These are phyloP conservation scores for Mastomys coucha DNA, from an alignment of 2,113 vertebrate genomes.

Conservation along the genomic window DNA sequence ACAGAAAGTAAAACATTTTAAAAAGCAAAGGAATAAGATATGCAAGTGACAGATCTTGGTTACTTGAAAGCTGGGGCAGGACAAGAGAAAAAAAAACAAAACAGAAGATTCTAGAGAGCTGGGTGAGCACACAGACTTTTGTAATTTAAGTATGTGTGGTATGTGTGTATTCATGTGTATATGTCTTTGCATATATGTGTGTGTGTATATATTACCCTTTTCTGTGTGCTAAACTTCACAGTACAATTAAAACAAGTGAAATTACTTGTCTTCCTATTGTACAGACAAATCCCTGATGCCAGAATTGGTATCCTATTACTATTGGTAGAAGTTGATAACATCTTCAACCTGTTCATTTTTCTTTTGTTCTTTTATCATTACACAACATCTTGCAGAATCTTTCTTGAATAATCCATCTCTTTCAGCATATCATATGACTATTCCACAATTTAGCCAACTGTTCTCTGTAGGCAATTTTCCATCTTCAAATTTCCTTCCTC, in stretches of 20 bases:
- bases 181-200: not conserved
- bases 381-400: not conserved
- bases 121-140: not conserved
- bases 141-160: not conserved
- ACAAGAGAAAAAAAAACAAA: not conserved
- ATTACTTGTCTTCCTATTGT: not conserved
- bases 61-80: not conserved
- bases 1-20: constrained; percentile 56
- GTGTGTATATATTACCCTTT: not conserved
- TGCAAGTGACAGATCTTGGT: constrained; percentile 21
- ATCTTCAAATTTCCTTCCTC: not conserved
- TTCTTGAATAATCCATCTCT: not conserved
- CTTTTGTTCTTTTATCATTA: constrained; percentile 27
- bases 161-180: not conserved
- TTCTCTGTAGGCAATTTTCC: not conserved
- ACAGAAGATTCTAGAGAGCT: not conserved
- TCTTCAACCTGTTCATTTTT: not conserved
- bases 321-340: not conserved
- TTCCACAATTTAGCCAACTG: constrained; percentile 36
- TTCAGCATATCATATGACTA: not conserved
- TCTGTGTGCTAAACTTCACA: not conserved
- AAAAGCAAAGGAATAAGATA: constrained; percentile 36
- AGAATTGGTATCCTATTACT: not conserved
- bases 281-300: not conserved
- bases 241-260: constrained; percentile 31